Percentiles rank a stretch among this genome's conserved stretches.
Evolutionary conservation across 2,797 vertebrate species (phyloP).

Genomic region (Mus caroli): DNA sequence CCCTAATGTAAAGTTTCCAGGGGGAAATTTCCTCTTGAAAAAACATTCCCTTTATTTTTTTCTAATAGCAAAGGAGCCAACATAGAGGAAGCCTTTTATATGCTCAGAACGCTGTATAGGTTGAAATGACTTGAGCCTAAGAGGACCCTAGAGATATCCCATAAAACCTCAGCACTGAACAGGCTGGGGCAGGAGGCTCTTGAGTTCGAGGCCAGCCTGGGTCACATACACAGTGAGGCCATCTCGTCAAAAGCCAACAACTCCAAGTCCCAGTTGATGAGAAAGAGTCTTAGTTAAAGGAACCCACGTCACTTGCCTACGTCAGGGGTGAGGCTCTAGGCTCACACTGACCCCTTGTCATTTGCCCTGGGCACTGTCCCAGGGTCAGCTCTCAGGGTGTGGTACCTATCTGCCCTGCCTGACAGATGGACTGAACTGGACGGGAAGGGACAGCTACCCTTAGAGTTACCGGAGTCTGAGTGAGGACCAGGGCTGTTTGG

Average conservation of each 20-base stretch:
- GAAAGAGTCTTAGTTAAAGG: background rate
- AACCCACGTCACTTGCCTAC: rapidly evolving
- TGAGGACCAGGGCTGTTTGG: background rate
- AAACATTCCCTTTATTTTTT: background rate
- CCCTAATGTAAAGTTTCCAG: background rate
- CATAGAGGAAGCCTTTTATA: rapidly evolving
- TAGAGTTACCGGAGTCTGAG: background rate
- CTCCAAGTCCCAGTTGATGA: background rate
- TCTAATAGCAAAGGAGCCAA: no score
- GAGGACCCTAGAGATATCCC: background rate
- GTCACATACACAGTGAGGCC: background rate
- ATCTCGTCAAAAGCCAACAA: background rate
- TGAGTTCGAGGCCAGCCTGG: background rate
- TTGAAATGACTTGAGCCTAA: background rate
- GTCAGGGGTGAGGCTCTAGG: background rate
- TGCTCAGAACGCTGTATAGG: rapidly evolving
- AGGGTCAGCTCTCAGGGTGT: background rate
- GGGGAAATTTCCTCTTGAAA: background rate
- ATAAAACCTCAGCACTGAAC: background rate
- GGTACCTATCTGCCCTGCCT: background rate
- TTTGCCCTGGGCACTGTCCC: background rate
- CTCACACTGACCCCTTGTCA: background rate
- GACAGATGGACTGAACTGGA: background rate
- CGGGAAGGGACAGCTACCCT: background rate
- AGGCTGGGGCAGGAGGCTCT: background rate